A percentile compares a stretch with the other conserved stretches of the same genome.
Evolutionary conservation across 2,113 vertebrate genomes (phyloP).

Genomic region (Tragelaphus buxtoni): DNA sequence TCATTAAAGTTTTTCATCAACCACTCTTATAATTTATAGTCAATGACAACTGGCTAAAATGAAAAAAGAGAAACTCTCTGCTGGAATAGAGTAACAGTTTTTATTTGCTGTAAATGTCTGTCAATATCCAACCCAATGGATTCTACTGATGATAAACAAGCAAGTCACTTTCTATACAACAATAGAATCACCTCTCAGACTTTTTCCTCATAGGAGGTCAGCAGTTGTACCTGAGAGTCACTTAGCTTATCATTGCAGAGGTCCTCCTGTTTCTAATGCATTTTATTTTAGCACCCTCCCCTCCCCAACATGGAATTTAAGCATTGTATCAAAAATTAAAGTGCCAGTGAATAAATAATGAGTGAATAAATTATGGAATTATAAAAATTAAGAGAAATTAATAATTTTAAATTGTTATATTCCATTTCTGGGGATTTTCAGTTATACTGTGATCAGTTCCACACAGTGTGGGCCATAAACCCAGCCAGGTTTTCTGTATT

Average conservation of each 20-base stretch:
- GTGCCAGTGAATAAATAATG: neutral
- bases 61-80: neutral
- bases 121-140: neutral
- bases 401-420: neutral
- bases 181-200: neutral
- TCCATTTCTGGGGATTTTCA: neutral
- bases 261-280: neutral
- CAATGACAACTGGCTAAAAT: neutral
- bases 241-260: neutral
- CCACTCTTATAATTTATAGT: neutral
- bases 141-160: neutral
- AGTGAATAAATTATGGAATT: neutral
- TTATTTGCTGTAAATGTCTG: neutral
- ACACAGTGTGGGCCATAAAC: neutral
- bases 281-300: neutral
- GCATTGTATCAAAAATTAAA: neutral
- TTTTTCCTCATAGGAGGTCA: neutral
- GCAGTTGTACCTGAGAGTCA: neutral
- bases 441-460: neutral
- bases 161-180: neutral
- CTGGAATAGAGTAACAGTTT: neutral
- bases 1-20: slow-evolving; percentile 1
- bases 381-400: neutral
- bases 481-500: neutral
- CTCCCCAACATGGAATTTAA: neutral